Evolutionary conservation across 1,140 invertebrate genomes (phyloP), one percentile per base, ranked within the genome.

Genomic region (Zaprionus ghesquierei): DNA sequence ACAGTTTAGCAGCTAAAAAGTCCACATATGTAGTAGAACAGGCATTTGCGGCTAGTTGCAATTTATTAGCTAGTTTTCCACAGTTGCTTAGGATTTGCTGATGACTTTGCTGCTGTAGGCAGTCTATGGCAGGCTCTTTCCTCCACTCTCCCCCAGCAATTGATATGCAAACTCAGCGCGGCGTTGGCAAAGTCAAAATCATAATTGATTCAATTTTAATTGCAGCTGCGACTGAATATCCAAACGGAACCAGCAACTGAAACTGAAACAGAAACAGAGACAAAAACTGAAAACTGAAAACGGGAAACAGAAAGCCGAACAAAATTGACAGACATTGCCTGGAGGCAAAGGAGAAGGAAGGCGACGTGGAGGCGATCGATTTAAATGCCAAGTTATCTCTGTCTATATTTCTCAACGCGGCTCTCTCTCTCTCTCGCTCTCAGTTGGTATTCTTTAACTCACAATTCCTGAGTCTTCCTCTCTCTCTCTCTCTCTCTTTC

Each of bases 141-240:
- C 35, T n/a, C 27, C 27, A 29, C 8, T 2, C 5, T 15, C n/a
- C 75, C n/a, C n/a, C n/a, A n/a, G n/a, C 79, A 55, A 51, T 66
- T 66, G 56, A 63, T 53, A 60, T 78, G 68, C 79, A 82, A 63
- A 82, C 68, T 82, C 65, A 66, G 58, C 33, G 60, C 63, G 61
- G 65, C 75, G 69, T 75, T 46, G 80, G 46, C 73, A 65, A 85
- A 85, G 81, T 72, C 81, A 85, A 81, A 84, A 74, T 85, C 81
- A 85, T 85, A 86, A 85, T 85, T 85, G 81, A 85, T 85, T 85
- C 81, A 86, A 79, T 86, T 85, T 85, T 85, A 85, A 85, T 85
- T 85, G 81, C 65, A 64, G 77, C 73, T 81, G 69, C 61, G 62
- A 54, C 44, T 41, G 35, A 41, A 80, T 71, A 33, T 29, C 15